Conservation (phyloP, 2,797 vertebrate genomes). For the Esox lucius region DNA sequence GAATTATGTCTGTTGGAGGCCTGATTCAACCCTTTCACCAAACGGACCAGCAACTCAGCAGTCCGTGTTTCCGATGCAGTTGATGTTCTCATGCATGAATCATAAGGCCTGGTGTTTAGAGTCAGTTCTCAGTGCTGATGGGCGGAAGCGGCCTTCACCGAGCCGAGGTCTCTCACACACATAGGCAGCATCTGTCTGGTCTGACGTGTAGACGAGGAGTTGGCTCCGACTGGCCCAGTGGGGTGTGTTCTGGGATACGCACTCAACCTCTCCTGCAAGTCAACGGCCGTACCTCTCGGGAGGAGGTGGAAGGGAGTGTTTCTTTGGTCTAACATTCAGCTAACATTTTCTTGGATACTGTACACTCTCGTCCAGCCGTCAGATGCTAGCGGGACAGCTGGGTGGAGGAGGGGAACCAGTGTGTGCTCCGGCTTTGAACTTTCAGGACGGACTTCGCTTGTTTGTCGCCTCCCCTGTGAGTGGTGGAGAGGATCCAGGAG, state of each 20-base stretch:
- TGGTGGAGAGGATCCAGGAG: slow-evolving; percentile 22
- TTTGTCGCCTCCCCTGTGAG: slow-evolving; percentile 38
- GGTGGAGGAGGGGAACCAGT: slow-evolving; percentile 43
- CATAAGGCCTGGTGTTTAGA: slow-evolving; percentile 25
- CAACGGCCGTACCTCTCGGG: slow-evolving; percentile 42
- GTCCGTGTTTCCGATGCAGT: slow-evolving; percentile 2
- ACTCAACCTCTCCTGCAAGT: slow-evolving; percentile 59
- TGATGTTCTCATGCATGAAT: slow-evolving; percentile 33
- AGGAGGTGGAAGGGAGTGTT: slow-evolving; percentile 48
- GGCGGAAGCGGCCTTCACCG: slow-evolving; percentile 45
- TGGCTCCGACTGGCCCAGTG: slow-evolving; percentile 45
- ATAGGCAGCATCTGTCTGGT: slow-evolving; percentile 10
- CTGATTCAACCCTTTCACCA: slow-evolving; percentile 6
- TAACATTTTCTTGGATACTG: slow-evolving; percentile 49
- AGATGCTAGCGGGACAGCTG: slow-evolving; percentile 56
- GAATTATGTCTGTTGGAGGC: slow-evolving; percentile 15
- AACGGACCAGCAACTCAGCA: slow-evolving; percentile 5
- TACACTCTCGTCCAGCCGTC: slow-evolving; percentile 49
- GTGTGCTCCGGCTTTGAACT: slow-evolving; percentile 46
- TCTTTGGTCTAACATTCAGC: slow-evolving; percentile 53
- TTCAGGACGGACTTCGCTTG: slow-evolving; percentile 37
- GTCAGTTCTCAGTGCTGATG: slow-evolving; percentile 35
- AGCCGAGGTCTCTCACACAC: slow-evolving; percentile 12
- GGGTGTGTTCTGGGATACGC: slow-evolving; percentile 54
- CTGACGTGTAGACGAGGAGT: slow-evolving; percentile 47